Percentiles rank a stretch among this genome's conserved stretches.
phyloP scores from a whole-genome alignment of 2,888 invertebrate genomes.

The Clostera curtula region DNA sequence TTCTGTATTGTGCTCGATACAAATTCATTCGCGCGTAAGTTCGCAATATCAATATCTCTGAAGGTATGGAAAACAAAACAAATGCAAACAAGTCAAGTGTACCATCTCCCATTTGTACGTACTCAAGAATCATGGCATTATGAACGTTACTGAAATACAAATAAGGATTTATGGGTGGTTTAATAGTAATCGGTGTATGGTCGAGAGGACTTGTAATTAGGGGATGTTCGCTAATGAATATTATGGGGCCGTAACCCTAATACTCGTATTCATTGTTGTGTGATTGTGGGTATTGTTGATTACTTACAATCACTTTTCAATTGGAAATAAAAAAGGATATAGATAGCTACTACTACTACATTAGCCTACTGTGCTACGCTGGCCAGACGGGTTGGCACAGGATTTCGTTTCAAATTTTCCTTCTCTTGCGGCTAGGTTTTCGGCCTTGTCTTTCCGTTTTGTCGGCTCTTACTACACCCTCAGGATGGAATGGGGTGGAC shows the following conservation, averaged over 20 bases:
- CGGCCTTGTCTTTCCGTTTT: too few relatives aligned
- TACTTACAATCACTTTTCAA: slow-evolving; percentile 53
- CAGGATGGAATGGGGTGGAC: too few relatives aligned
- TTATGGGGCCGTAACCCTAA: slow-evolving; percentile 59
- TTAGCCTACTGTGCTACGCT: too few relatives aligned
- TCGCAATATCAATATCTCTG: slow-evolving; percentile 61
- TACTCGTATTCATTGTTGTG: slow-evolving; percentile 21
- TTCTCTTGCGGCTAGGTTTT: too few relatives aligned
- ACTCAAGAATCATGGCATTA: too few relatives aligned
- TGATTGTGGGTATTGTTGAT: slow-evolving; percentile 47
- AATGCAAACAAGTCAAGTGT: slow-evolving; percentile 59
- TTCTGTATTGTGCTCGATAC: slow-evolving; percentile 46
- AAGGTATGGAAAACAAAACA: slow-evolving; percentile 49
- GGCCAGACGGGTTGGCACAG: too few relatives aligned
- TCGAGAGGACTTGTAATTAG: slow-evolving; percentile 58
- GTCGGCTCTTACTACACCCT: too few relatives aligned
- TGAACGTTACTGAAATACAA: too few relatives aligned
- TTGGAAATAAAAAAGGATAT: slow-evolving; percentile 31
- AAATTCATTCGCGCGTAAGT: slow-evolving; percentile 41
- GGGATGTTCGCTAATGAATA: slow-evolving; percentile 62
- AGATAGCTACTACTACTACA: too few relatives aligned
- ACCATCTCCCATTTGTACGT: slow-evolving; percentile 46
- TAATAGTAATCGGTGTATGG: slow-evolving; percentile 27
- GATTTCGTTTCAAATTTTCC: too few relatives aligned
- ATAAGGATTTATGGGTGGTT: too few relatives aligned